Conservation (phyloP, 2,888 invertebrate species). For the Entomobrya proxima region DNA sequence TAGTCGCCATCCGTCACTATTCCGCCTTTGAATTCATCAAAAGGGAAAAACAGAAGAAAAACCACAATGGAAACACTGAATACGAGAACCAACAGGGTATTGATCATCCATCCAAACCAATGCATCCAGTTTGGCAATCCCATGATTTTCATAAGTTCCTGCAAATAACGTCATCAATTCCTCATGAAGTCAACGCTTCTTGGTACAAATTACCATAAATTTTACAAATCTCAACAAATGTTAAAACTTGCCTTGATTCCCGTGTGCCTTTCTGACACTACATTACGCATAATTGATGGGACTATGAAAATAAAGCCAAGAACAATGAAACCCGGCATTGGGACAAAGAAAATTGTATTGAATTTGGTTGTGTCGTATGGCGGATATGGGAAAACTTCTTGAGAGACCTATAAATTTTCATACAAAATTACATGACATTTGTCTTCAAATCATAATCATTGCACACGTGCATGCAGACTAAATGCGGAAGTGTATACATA, state of each 20-base stretch:
- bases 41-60: slow-evolving; percentile 76
- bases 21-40: slow-evolving; percentile 71
- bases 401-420: slow-evolving; percentile 75
- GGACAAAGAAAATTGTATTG: slow-evolving; percentile 60
- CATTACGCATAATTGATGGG: slow-evolving; percentile 79
- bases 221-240: background rate
- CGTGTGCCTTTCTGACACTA: slow-evolving; percentile 82
- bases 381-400: slow-evolving; percentile 82
- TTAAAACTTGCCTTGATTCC: slow-evolving; percentile 80
- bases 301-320: slow-evolving; percentile 80
- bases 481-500: slow-evolving; percentile 24
- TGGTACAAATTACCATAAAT: background rate
- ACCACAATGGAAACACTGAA: slow-evolving; percentile 78
- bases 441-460: background rate
- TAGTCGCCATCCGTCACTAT: slow-evolving; percentile 69
- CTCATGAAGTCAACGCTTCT: background rate
- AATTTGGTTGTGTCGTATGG: slow-evolving; percentile 76
- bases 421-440: background rate
- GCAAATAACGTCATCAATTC: background rate
- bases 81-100: slow-evolving; percentile 77
- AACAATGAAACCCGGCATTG: slow-evolving; percentile 78
- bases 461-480: background rate
- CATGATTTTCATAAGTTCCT: slow-evolving; percentile 81
- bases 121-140: slow-evolving; percentile 80
- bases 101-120: slow-evolving; percentile 80